These are phyloP conservation scores for Hydrophis major DNA, from an alignment of 2,797 vertebrate genomes.

Conservation along the genomic window DNA sequence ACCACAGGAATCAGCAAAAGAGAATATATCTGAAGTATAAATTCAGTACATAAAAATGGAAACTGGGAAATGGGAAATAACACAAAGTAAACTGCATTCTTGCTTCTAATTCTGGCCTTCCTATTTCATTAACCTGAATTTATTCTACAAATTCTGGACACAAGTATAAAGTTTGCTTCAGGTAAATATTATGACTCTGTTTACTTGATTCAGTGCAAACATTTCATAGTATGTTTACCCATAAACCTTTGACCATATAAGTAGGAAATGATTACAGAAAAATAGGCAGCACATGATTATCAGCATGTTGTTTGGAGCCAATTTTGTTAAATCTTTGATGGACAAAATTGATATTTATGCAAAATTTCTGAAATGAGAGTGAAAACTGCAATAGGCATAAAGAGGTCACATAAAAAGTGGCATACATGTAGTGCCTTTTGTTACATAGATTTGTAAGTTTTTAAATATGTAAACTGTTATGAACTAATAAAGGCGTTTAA, in stretches of 20 bases:
- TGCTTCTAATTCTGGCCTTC: neutral
- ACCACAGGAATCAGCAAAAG: neutral
- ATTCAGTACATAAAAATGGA: neutral
- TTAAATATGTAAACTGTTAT: neutral
- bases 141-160: neutral
- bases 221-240: slow-evolving; percentile 36
- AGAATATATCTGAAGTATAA: slow-evolving; percentile 24
- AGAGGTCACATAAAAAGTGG: neutral
- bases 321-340: neutral
- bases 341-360: neutral
- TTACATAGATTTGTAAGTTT: neutral
- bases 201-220: slow-evolving; percentile 34
- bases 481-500: no score
- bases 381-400: neutral
- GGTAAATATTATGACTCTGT: slow-evolving; percentile 49
- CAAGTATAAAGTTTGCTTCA: slow-evolving; percentile 31
- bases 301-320: neutral
- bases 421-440: neutral
- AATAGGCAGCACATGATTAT: neutral
- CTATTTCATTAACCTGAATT: neutral
- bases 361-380: neutral
- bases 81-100: slow-evolving; percentile 27
- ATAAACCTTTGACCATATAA: neutral
- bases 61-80: slow-evolving; percentile 2
- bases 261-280: slow-evolving; percentile 4